Evolutionary conservation across 2,113 vertebrate species (phyloP), one percentile per base, ranked within the genome.

Genomic region (Crotalus horridus): DNA sequence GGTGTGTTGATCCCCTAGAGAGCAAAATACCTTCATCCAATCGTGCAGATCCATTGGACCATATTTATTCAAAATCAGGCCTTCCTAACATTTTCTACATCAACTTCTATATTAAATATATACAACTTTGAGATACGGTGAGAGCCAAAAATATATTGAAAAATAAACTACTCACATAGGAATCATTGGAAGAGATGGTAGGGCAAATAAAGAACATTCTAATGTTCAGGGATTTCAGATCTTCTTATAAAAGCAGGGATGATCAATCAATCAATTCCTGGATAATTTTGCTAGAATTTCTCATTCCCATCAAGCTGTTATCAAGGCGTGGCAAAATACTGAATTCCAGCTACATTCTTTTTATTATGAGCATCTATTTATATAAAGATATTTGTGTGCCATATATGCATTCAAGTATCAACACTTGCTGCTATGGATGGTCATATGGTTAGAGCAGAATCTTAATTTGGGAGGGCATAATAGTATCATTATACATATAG

Each of bases 241-340:
- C 51, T 95, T 51, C 81, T 93, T 95, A 89, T 20, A 23, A 43
- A 54, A 92, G 89, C 24, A 88, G 43, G 69, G 91, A 58, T 91
- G 43, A 39, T 58, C 85, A 87, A 58, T 9, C 26, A 15, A 54
- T 81, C 9, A 58, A 17, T 59, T 74, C 23, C 4, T 39, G 51
- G 33, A 23, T 81, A 55, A 43, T 26, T 74, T 53, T 59, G 12
- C 17, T n/a, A n/a, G 13, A 48, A 59, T 43, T 15, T 48, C 2
- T 17, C 6, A 58, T 20, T 23, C 7, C 54, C 58, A 10, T 58
- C 53, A 91, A 90, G 86, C 23, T 48, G 9, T 87, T 2, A 90
- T 56, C 20, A 39, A 21, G 29, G 29, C 53, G 21, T 23, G 24
- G 7, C 48, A n/a, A 74, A 39, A 85, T 17, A 61, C 21, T 61